phyloP scores from a whole-genome alignment of 2,113 vertebrate genomes.

The Bos indicus region DNA sequence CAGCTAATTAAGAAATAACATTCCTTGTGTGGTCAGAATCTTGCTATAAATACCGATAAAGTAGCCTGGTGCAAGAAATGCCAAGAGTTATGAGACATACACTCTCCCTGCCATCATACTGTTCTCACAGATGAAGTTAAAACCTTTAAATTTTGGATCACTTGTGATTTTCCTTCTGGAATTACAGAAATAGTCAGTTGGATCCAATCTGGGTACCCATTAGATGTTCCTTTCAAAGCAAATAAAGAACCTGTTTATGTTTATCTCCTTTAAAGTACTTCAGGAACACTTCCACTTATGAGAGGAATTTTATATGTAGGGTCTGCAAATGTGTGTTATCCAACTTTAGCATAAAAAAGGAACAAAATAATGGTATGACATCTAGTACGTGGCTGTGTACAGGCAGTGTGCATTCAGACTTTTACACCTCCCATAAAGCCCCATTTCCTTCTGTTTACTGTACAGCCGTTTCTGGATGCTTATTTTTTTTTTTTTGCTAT shows the following conservation, averaged over 20 bases:
- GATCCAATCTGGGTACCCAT: neutral
- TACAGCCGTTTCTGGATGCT: neutral
- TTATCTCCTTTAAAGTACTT: neutral
- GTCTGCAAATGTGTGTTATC: neutral
- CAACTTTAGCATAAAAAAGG: neutral
- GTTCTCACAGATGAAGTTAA: neutral
- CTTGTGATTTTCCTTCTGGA: neutral
- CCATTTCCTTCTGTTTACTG: neutral
- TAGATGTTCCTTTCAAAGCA: neutral
- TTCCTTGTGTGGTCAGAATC: neutral
- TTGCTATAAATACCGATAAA: neutral
- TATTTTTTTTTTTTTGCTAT: neutral
- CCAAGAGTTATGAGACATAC: neutral
- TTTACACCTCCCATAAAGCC: neutral
- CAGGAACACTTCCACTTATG: neutral
- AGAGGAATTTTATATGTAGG: neutral
- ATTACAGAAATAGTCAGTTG: neutral
- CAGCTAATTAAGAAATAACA: neutral
- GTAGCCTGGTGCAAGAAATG: neutral
- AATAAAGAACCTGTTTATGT: neutral
- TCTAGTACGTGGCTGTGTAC: neutral
- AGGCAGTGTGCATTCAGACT: neutral
- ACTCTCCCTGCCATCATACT: neutral
- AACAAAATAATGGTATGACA: neutral
- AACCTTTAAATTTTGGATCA: neutral